These are phyloP conservation scores for Leptobrachium leishanense DNA, from an alignment of 2,113 vertebrate genomes.

Conservation along the genomic window DNA sequence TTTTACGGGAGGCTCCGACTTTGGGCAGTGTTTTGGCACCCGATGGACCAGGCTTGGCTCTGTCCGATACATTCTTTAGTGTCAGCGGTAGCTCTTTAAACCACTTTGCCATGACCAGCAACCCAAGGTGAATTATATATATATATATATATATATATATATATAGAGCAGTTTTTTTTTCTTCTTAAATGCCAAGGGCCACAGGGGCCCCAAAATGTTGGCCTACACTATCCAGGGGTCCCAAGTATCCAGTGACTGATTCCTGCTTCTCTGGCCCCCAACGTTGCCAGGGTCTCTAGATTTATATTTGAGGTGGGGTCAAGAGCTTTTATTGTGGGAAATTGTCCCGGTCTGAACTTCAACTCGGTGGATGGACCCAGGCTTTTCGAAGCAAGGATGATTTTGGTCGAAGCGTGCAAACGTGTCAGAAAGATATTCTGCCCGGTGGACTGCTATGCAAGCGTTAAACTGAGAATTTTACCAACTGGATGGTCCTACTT, in stretches of 20 bases:
- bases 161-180: too few species aligned
- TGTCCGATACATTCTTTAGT: slow-evolving; percentile 83
- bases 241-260: slow-evolving; percentile 40
- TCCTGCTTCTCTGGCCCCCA: slow-evolving; percentile 10
- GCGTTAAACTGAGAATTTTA: too few species aligned
- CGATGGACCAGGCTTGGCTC: slow-evolving; percentile 66
- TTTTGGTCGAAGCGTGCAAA: neutral
- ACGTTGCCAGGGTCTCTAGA: slow-evolving; percentile 33
- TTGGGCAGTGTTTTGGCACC: slow-evolving; percentile 61
- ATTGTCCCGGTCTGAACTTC: slow-evolving; percentile 12
- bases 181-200: slow-evolving; percentile 25
- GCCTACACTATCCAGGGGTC: slow-evolving; percentile 40
- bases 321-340: neutral
- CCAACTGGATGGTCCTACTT: too few species aligned
- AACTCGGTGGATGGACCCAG: neutral
- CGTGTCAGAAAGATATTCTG: neutral
- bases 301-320: slow-evolving; percentile 14
- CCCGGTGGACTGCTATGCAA: neutral
- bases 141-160: too few species aligned
- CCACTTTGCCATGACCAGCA: slow-evolving; percentile 85
- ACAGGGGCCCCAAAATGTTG: slow-evolving; percentile 36
- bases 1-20: slow-evolving; percentile 70
- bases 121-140: slow-evolving; percentile 13
- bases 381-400: neutral
- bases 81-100: slow-evolving; percentile 91